Conservation (phyloP, 2,797 vertebrate genomes). For the Pelochelys cantorii region DNA sequence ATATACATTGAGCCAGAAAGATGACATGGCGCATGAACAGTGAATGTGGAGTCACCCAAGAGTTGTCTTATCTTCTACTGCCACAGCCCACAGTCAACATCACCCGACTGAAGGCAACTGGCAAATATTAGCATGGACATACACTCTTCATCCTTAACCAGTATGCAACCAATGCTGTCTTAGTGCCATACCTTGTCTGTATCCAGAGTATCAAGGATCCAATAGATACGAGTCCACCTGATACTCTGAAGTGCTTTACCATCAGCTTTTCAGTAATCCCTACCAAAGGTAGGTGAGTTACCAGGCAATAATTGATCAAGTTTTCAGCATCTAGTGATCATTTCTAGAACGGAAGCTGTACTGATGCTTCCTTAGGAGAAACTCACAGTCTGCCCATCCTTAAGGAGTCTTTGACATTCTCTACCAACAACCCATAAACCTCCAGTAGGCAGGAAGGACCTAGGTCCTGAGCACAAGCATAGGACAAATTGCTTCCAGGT, state of each 20-base stretch:
- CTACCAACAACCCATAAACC: background rate
- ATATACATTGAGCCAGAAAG: background rate
- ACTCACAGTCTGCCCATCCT: background rate
- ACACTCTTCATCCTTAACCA: background rate
- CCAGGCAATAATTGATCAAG: background rate
- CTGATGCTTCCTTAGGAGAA: background rate
- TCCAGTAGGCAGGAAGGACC: background rate
- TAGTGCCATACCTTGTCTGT: background rate
- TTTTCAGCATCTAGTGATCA: background rate
- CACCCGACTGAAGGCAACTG: background rate
- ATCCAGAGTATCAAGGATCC: background rate
- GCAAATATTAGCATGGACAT: background rate
- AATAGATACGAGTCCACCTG: background rate
- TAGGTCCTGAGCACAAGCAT: background rate
- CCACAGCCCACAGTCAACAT: background rate
- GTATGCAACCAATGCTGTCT: background rate
- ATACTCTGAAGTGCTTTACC: background rate
- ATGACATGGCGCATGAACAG: background rate
- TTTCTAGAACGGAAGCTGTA: background rate
- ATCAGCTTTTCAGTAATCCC: background rate
- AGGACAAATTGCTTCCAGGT: rapidly evolving
- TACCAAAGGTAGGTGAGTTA: background rate
- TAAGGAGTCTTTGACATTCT: no score
- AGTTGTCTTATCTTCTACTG: background rate
- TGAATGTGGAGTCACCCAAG: no score